These are phyloP conservation scores for Lonchura striata DNA, from an alignment of 2,113 vertebrate species.

Conservation along the genomic window DNA sequence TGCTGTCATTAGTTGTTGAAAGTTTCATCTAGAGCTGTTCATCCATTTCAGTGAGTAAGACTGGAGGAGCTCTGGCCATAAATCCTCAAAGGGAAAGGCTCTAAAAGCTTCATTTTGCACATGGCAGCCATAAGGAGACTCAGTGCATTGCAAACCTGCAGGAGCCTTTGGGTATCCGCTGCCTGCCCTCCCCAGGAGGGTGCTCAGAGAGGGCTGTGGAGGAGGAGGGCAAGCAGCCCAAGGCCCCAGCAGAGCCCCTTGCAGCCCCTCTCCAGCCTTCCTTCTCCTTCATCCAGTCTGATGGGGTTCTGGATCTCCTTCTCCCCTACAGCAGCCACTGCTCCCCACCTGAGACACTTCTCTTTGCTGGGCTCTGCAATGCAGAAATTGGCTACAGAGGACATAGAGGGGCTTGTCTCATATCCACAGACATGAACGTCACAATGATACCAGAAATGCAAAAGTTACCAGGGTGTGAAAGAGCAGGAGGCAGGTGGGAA, in stretches of 20 bases:
- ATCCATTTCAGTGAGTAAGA: neutral
- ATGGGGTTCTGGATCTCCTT: neutral
- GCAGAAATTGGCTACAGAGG: neutral
- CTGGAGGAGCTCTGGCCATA: neutral
- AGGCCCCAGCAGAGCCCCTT: neutral
- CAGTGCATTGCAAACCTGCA: neutral
- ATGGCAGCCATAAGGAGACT: neutral
- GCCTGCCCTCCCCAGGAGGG: neutral
- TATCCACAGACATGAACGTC: neutral
- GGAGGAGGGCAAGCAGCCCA: neutral
- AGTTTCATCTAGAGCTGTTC: neutral
- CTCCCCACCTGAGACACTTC: neutral
- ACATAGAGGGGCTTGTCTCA: neutral
- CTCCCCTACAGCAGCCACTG: neutral
- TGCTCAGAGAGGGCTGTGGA: neutral
- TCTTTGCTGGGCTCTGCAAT: neutral
- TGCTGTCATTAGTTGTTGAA: neutral
- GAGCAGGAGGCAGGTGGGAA: neutral
- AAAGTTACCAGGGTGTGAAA: neutral
- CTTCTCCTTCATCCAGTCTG: neutral
- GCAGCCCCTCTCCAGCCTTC: neutral
- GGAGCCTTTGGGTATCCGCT: neutral
- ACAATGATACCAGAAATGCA: neutral
- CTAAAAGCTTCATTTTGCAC: neutral
- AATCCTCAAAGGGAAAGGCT: neutral